Percentiles rank a stretch among this genome's conserved stretches.
Evolutionary conservation across 2,888 invertebrate genomes (phyloP).

Genomic region (Synanthedon formicaeformis): DNA sequence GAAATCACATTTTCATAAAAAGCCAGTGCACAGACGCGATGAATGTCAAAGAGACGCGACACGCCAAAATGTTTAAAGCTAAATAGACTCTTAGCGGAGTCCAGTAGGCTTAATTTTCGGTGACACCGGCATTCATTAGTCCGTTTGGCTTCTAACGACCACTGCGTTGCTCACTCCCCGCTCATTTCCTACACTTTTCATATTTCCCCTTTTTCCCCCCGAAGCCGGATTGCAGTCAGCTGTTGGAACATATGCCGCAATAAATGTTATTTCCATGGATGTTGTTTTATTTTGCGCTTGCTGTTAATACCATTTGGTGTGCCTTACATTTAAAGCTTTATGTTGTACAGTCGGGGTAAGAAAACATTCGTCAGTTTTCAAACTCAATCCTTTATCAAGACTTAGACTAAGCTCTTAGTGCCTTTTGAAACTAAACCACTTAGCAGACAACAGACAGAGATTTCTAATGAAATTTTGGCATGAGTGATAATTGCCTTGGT

Average conservation of each 20-base stretch:
- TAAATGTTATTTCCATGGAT: conserved; percentile 52
- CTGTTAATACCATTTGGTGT: conserved; percentile 13
- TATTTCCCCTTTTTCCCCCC: conserved; percentile 28
- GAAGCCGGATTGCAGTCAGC: conserved; percentile 22
- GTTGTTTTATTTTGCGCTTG: conserved; percentile 64
- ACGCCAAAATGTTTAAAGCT: conserved; percentile 10
- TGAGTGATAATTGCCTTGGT: no score
- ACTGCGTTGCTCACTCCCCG: conserved; percentile 31
- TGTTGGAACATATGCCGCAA: conserved; percentile 39
- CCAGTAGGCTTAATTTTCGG: conserved; percentile 24
- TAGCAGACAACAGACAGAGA: no score
- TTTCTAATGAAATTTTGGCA: no score
- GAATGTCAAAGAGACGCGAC: neutral
- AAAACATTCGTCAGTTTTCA: no score
- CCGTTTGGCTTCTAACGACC: conserved; percentile 29
- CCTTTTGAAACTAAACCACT: no score
- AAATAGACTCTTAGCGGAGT: conserved; percentile 21
- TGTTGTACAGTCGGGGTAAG: conserved; percentile 3
- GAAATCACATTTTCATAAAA: neutral
- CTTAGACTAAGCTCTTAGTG: no score
- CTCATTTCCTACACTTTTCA: conserved; percentile 35
- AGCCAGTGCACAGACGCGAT: neutral
- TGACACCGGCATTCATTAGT: conserved; percentile 14
- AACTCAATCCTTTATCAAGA: no score
- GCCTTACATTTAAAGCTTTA: conserved; percentile 7